phyloP scores from a whole-genome alignment of 2,113 vertebrate genomes.

The Caranx ignobilis region DNA sequence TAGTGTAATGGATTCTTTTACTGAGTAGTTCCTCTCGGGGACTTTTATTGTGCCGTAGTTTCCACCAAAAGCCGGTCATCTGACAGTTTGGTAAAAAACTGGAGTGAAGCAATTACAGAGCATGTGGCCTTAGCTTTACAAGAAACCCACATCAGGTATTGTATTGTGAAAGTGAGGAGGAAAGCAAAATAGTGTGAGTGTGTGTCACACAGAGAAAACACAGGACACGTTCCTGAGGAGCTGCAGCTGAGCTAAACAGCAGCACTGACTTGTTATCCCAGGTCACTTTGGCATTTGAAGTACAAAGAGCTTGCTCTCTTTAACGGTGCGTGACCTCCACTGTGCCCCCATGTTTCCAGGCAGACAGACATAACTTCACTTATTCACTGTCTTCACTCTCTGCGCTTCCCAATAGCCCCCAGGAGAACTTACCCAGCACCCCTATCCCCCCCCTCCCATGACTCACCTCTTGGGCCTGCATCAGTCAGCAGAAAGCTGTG shows the following conservation, averaged over 20 bases:
- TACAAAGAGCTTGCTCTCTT: conserved; percentile 54
- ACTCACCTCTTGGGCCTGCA: conserved; percentile 80
- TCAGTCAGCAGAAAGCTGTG: conserved; percentile 82
- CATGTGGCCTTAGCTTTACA: background rate
- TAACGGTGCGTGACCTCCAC: conserved; percentile 36
- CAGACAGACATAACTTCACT: conserved; percentile 38
- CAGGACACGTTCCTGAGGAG: background rate
- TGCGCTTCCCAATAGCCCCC: conserved; percentile 45
- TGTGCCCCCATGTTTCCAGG: conserved; percentile 27
- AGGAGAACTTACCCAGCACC: conserved; percentile 40
- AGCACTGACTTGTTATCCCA: background rate
- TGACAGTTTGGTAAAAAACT: conserved; percentile 18
- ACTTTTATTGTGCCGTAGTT: conserved; percentile 58
- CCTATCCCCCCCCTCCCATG: conserved; percentile 50
- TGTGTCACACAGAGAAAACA: background rate
- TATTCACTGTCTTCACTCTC: conserved; percentile 42
- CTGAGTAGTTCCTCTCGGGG: conserved; percentile 33
- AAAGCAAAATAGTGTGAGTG: background rate
- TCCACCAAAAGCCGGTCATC: conserved; percentile 21
- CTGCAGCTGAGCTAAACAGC: conserved; percentile 6
- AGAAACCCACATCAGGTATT: conserved; percentile 23
- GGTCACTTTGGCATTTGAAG: conserved; percentile 38
- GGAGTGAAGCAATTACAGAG: conserved; percentile 19
- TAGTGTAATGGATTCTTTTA: conserved; percentile 61
- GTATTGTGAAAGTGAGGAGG: conserved; percentile 20